A percentile compares a stretch with the other conserved stretches of the same genome.
Evolutionary conservation across 2,888 invertebrate genomes (phyloP).

Genomic region (Polylopha cassiicola): DNA sequence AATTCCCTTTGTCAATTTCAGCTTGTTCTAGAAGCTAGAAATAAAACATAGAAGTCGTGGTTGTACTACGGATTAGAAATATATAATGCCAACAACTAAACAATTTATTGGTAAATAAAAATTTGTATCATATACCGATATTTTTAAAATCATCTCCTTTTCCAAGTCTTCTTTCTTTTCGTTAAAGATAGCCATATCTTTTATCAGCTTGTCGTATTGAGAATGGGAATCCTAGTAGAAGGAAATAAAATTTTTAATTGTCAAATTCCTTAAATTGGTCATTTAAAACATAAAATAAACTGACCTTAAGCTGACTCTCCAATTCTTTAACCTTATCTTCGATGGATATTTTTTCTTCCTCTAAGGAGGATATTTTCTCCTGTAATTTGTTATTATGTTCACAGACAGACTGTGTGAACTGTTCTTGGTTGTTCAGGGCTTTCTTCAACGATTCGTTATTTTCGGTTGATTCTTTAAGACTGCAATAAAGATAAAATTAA

Average conservation of each 20-base stretch:
- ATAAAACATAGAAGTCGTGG: no score
- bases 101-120: no score
- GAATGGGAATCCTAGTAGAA: conserved; percentile 25
- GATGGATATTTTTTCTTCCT: conserved; percentile 26
- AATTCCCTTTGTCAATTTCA: conserved; percentile 25
- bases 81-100: no score
- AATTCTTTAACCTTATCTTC: conserved; percentile 21
- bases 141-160: conserved; percentile 23
- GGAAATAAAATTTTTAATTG: not conserved
- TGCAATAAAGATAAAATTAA: conserved; percentile 19
- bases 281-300: not conserved
- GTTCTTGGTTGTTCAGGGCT: conserved; percentile 38
- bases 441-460: conserved; percentile 33
- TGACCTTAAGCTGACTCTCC: conserved; percentile 28
- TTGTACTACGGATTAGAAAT: no score
- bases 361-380: conserved; percentile 32
- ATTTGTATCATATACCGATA: no score
- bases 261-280: not conserved
- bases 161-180: conserved; percentile 25
- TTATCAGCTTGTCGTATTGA: conserved; percentile 24
- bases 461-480: conserved; percentile 34
- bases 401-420: conserved; percentile 32
- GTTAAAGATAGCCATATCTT: conserved; percentile 20
- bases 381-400: conserved; percentile 34
- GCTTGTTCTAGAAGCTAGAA: conserved; percentile 28